These are phyloP conservation scores for Spermophilus dauricus DNA, from an alignment of 2,113 vertebrate genomes.

Conservation along the genomic window DNA sequence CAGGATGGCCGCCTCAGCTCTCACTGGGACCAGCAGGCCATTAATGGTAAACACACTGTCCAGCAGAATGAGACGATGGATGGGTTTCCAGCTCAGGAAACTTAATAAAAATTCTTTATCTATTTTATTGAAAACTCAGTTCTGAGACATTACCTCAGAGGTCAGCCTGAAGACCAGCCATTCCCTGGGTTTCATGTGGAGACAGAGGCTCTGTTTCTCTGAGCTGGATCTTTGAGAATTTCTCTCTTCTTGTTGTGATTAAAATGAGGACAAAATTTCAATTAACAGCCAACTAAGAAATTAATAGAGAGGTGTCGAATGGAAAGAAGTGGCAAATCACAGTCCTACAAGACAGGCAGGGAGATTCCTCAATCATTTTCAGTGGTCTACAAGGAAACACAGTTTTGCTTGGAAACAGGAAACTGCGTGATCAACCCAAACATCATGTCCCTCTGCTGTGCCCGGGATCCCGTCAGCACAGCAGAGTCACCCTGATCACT, in stretches of 20 bases:
- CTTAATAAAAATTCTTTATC: slow-evolving; percentile 83
- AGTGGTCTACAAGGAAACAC: slow-evolving; percentile 37
- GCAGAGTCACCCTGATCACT: neutral
- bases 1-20: neutral
- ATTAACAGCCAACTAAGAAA: slow-evolving; percentile 56
- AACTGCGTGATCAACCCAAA: neutral
- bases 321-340: slow-evolving; percentile 10
- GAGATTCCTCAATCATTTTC: slow-evolving; percentile 22
- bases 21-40: neutral
- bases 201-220: slow-evolving; percentile 4
- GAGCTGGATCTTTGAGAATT: slow-evolving; percentile 4
- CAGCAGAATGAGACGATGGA: slow-evolving; percentile 71
- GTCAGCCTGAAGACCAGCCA: slow-evolving; percentile 66
- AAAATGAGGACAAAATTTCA: slow-evolving; percentile 66
- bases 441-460: neutral
- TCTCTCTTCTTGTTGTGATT: slow-evolving; percentile 63
- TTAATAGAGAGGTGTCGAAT: slow-evolving; percentile 32
- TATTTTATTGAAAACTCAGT: slow-evolving; percentile 81
- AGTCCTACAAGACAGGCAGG: neutral
- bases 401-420: slow-evolving; percentile 14
- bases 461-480: neutral
- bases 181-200: neutral
- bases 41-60: slow-evolving; percentile 64
- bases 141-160: slow-evolving; percentile 85
- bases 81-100: slow-evolving; percentile 75